Evolutionary conservation across 2,797 vertebrate species (phyloP), one percentile per base, ranked within the genome.

Genomic region (Bovichtus variegatus): DNA sequence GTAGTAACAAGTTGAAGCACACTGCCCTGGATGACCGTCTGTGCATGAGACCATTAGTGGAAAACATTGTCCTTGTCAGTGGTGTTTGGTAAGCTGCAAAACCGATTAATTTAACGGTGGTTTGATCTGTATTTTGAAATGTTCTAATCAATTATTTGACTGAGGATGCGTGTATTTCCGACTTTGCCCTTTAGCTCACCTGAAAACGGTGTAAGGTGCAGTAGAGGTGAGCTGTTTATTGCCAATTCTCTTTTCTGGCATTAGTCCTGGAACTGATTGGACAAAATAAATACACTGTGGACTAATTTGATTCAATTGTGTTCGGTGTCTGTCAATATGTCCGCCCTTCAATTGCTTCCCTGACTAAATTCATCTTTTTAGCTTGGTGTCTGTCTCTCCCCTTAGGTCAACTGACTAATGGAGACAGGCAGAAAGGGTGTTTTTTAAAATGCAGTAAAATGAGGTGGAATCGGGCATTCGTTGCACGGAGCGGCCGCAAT

Each of bases 241-340:
- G 72, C 73, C 82, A 86, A 80, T 86, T 85, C 91, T 81, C 79
- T 82, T 87, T 78, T 76, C 79, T 84, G 78, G 74, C 71, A 90
- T 90, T 89, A 89, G 77, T 83, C 80, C 78, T 87, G 69, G 67
- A 86, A 85, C 83, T 93, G 92, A 93, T 92, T 91, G 86, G 87
- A 84, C 84, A 84, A 89, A 92, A 92, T 92, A 87, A 91, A 91
- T 91, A 91, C 86, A 89, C 90, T 74, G 78, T 65, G 81, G 90
- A 89, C 87, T 93, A 90, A 92, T 92, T 91, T 89, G 80, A 90
- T 92, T 93, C 90, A 91, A 89, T 91, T 93, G 90, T 91, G 88
- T 86, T 90, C 27, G 9, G 80, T 87, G 88, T 89, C 87, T 90
- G 77, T 94, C 92, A 92, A 93, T 89, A 87, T 78, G 86, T 86